Conservation (phyloP, 2,888 invertebrate genomes). For the Hyposoter dolosus region DNA sequence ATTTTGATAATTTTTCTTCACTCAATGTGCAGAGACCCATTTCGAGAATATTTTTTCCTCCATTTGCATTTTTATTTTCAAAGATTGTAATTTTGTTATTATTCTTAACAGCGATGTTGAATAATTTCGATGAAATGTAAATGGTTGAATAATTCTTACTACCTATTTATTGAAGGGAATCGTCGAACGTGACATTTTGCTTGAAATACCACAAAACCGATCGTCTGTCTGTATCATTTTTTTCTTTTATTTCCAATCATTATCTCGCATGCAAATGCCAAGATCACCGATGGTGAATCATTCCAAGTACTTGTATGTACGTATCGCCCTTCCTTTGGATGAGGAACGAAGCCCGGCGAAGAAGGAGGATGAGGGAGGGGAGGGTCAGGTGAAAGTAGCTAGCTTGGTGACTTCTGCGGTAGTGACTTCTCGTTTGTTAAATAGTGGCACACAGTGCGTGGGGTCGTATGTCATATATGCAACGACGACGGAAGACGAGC, state of each 20-base stretch:
- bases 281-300: slow-evolving; percentile 70
- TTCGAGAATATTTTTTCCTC: neutral
- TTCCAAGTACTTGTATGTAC: slow-evolving; percentile 54
- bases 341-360: neutral
- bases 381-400: slow-evolving; percentile 71
- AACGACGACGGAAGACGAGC: slow-evolving; percentile 41
- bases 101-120: too few relatives aligned
- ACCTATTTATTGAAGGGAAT: neutral
- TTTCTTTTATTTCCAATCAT: slow-evolving; percentile 23
- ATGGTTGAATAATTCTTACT: neutral
- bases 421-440: slow-evolving; percentile 51
- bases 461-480: slow-evolving; percentile 68
- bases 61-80: neutral
- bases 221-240: neutral
- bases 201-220: neutral
- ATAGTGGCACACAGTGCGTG: slow-evolving; percentile 58
- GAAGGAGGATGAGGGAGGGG: slow-evolving; percentile 3
- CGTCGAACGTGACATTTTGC: neutral
- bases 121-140: too few relatives aligned
- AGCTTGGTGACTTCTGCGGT: slow-evolving; percentile 47
- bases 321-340: slow-evolving; percentile 46
- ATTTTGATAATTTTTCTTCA: too few relatives aligned
- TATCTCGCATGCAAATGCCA: slow-evolving; percentile 68
- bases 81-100: neutral
- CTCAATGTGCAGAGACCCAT: neutral